Conservation (phyloP, 2,888 invertebrate genomes). For the Epistrophe grossulariae region DNA sequence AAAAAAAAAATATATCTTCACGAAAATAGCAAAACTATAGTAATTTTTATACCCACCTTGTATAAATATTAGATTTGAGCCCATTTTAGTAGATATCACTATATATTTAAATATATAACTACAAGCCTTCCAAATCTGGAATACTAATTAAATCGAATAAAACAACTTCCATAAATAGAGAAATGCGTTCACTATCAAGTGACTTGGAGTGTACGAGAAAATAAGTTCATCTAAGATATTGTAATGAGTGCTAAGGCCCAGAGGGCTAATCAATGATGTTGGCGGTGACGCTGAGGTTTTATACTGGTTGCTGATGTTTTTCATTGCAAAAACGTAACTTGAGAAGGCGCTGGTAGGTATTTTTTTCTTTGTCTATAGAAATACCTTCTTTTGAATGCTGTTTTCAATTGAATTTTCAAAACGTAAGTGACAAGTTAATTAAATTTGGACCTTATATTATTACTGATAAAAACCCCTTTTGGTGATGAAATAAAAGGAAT, state of each 20-base stretch:
- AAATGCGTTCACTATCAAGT: neutral
- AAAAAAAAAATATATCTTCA: too few relatives aligned
- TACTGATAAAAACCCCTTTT: slow-evolving; percentile 17
- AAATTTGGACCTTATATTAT: slow-evolving; percentile 46
- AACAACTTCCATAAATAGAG: too few relatives aligned
- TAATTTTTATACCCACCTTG: too few relatives aligned
- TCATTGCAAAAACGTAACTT: slow-evolving; percentile 59
- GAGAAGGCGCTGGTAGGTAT: slow-evolving; percentile 74
- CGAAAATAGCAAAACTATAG: too few relatives aligned
- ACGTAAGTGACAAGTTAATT: slow-evolving; percentile 74
- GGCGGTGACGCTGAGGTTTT: slow-evolving; percentile 26
- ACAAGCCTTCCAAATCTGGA: too few relatives aligned
- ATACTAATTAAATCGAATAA: too few relatives aligned
- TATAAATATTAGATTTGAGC: too few relatives aligned
- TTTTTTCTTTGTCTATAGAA: slow-evolving; percentile 31
- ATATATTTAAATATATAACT: too few relatives aligned
- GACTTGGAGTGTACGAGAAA: neutral
- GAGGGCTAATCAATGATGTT: slow-evolving; percentile 73
- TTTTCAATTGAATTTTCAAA: slow-evolving; percentile 62
- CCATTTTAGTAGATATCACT: too few relatives aligned
- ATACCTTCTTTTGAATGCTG: neutral
- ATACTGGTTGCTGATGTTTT: slow-evolving; percentile 32
- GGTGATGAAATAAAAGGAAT: slow-evolving; percentile 7
- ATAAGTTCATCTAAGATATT: slow-evolving; percentile 31
- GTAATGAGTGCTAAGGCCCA: slow-evolving; percentile 38